Conservation (phyloP, 35 echinoderm and acorn worm genomes). For the Patiria miniata region DNA sequence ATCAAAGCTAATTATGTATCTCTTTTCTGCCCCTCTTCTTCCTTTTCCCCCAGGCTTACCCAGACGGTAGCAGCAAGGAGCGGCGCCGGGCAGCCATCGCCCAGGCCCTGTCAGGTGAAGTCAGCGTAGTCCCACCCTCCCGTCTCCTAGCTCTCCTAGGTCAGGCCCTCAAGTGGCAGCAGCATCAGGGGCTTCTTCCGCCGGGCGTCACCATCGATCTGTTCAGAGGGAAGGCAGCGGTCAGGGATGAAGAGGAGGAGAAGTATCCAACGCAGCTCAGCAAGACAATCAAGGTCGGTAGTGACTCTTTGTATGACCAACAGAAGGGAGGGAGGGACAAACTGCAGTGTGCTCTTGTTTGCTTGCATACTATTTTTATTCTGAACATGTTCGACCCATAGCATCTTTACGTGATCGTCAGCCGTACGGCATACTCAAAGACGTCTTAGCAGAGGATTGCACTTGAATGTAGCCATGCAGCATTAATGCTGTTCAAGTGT, state of each 20-base stretch:
- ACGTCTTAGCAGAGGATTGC: no score
- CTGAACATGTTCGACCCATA: no score
- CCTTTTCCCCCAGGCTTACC: conserved; percentile 64
- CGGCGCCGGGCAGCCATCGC: conserved; percentile 93
- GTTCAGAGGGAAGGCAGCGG: conserved; percentile 97
- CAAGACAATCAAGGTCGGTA: conserved; percentile 91
- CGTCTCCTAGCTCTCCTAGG: conserved; percentile 97
- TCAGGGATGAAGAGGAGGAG: conserved; percentile 97
- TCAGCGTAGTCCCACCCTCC: conserved; percentile 95
- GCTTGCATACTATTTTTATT: no score
- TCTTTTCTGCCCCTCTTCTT: background rate
- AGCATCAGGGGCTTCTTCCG: conserved; percentile 93
- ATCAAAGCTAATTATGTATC: background rate
- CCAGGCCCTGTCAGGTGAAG: conserved; percentile 92
- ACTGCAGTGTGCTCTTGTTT: no score
- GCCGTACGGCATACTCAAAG: no score
- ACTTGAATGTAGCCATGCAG: no score
- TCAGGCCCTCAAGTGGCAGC: conserved; percentile 98
- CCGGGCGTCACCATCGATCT: conserved; percentile 95
- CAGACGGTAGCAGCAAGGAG: conserved; percentile 96
- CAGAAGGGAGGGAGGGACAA: no score
- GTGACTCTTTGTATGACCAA: no score
- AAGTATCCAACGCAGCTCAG: conserved; percentile 99
- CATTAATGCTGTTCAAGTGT: no score
- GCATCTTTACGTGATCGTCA: no score